Percentiles rank a stretch among this genome's conserved stretches.
Evolutionary conservation across 2,888 invertebrate genomes (phyloP).

Genomic region (Drosophila mettleri): DNA sequence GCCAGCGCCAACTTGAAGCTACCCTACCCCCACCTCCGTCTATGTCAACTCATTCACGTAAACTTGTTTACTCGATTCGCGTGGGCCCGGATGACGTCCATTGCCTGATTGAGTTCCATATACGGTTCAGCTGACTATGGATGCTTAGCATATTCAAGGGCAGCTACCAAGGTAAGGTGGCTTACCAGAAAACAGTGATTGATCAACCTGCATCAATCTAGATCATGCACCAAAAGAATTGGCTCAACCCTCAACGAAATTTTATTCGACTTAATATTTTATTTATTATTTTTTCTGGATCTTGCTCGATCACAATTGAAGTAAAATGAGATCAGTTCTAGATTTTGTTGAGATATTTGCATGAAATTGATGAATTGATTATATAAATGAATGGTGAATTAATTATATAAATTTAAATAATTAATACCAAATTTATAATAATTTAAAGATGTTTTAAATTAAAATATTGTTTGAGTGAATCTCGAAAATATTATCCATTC

Average conservation of each 20-base stretch:
- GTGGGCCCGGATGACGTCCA: constrained; percentile 29
- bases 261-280: not conserved
- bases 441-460: too few relatives aligned
- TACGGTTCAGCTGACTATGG: not conserved
- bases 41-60: constrained; percentile 1
- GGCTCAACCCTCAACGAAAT: not conserved
- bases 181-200: not conserved
- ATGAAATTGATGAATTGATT: not conserved
- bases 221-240: not conserved
- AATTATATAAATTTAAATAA: too few relatives aligned
- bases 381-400: too few relatives aligned
- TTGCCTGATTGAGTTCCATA: constrained; percentile 4
- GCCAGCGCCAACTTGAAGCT: constrained; percentile 10
- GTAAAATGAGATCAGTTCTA: too few relatives aligned
- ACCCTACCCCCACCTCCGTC: not conserved
- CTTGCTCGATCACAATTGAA: not conserved
- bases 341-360: not conserved
- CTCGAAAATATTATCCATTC: too few relatives aligned
- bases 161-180: not conserved
- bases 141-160: not conserved
- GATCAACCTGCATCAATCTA: not conserved
- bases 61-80: constrained; percentile 43
- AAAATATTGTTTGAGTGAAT: too few relatives aligned
- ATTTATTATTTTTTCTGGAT: too few relatives aligned
- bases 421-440: too few relatives aligned